Evolutionary conservation across 2,797 vertebrate genomes (phyloP), one percentile per base, ranked within the genome.

Genomic region (Danio jaintianensis): DNA sequence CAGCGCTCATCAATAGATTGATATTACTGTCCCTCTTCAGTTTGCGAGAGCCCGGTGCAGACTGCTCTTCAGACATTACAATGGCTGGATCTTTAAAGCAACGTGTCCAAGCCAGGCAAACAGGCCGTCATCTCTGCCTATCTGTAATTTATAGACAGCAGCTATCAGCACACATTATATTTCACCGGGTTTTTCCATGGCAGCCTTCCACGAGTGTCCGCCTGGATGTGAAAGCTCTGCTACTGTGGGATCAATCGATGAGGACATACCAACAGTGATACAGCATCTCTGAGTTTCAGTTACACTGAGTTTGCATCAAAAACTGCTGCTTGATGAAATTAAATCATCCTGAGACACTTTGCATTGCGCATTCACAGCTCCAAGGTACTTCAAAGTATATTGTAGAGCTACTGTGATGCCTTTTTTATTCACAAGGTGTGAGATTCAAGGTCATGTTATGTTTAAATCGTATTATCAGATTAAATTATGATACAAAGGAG

Each of bases 181-280:
- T 70, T 62, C 40, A 52, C 18, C 43, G 47, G 45, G 47, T 29
- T 79, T 71, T 71, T 71, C 64, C 13, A 69, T 58, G 29, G 75
- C 42, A 40, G 48, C 4, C 3, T 16, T 78, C 45, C 53, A 70
- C 22, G 56, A 62, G 56, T 42, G 47, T 69, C 45, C 1, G 64
- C 29, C 45, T 78, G 76, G 56, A 61, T 71, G 67, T 79, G 48
- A 79, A 71, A 70, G 22, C 66, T 59, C 66, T 61, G 67, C 77
- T 71, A 56, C 18, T 69, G 13, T 9, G 45, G 61, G 36, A 62
- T 53, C 36, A 50, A 71, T 79, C 67, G 38, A 43, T 53, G 36
- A 52, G 56, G 36, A 52, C 67, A 71, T 61, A 48, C 67, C 47
- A 61, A 70, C 45, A 50, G 76, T 69, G 43, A 79, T 43, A 70